Percentiles rank a stretch among this genome's conserved stretches.
Conservation (phyloP, 92 coral and sea anemone species). For the Zoanthus solanderi region DNA sequence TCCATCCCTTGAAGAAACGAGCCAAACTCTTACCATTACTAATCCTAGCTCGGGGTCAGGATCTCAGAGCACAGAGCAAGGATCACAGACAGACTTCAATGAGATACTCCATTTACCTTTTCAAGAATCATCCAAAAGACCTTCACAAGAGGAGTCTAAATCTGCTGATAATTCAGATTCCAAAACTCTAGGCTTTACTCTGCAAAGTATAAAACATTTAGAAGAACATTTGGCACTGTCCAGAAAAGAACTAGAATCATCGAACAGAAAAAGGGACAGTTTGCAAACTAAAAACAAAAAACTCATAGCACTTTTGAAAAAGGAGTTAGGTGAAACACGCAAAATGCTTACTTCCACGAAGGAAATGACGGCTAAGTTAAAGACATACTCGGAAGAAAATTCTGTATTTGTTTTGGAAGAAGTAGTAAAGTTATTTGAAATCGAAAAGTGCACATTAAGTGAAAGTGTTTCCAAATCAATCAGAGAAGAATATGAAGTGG, state of each 20-base stretch:
- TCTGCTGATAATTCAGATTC: background rate
- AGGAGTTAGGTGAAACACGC: conserved; percentile 45
- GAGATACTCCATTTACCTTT: background rate
- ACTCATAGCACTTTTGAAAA: conserved; percentile 49
- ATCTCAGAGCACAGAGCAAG: conserved; percentile 68
- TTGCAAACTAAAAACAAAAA: conserved; percentile 39
- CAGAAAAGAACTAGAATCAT: conserved; percentile 42
- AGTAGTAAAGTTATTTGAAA: conserved; percentile 47
- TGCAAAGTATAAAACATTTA: conserved; percentile 68
- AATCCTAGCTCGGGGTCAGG: conserved; percentile 77
- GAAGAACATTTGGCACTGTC: conserved; percentile 70
- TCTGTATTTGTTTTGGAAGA: conserved; percentile 39
- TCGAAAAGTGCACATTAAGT: conserved; percentile 38
- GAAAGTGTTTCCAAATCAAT: conserved; percentile 55
- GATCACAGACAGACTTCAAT: conserved; percentile 56
- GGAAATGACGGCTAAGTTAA: conserved; percentile 29
- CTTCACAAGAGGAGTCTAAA: conserved; percentile 2
- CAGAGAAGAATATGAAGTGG: conserved; percentile 62
- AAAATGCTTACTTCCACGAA: conserved; percentile 56
- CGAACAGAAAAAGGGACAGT: conserved; percentile 33
- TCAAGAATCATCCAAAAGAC: conserved; percentile 20
- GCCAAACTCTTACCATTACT: conserved; percentile 81
- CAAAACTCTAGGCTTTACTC: conserved; percentile 37
- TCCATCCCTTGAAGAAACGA: conserved; percentile 67
- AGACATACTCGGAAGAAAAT: conserved; percentile 42